phyloP scores from a whole-genome alignment of 2,888 invertebrate species.

The Sinotaia quadrata region DNA sequence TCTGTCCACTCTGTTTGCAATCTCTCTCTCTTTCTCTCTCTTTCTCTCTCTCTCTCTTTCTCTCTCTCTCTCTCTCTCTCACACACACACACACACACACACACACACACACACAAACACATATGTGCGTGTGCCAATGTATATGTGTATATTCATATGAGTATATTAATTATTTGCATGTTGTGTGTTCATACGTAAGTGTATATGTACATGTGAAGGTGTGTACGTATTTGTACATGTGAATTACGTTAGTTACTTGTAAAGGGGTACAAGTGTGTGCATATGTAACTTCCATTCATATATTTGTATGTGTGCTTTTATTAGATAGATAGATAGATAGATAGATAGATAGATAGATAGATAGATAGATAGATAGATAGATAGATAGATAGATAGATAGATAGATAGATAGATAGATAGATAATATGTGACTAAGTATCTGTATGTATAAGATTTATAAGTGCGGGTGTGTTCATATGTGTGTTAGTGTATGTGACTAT shows the following conservation, averaged over 20 bases:
- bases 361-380: background rate
- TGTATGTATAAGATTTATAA: background rate
- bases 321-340: too few species aligned
- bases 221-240: background rate
- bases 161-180: background rate
- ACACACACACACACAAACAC: background rate
- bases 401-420: background rate
- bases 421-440: background rate
- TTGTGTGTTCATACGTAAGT: background rate
- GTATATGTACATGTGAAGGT: background rate
- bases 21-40: too few species aligned
- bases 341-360: too few species aligned
- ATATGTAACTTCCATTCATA: background rate
- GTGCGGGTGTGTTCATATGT: background rate
- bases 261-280: background rate
- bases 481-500: background rate
- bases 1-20: too few species aligned
- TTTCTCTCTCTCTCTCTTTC: too few species aligned
- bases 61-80: too few species aligned
- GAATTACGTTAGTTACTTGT: background rate
- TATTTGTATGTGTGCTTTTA: background rate
- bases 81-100: conserved; percentile 2
- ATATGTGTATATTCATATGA: background rate
- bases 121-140: background rate
- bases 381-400: background rate